Evolutionary conservation across 2,797 vertebrate species (phyloP), one percentile per base, ranked within the genome.

Genomic region (Lindbergichthys nudifrons): DNA sequence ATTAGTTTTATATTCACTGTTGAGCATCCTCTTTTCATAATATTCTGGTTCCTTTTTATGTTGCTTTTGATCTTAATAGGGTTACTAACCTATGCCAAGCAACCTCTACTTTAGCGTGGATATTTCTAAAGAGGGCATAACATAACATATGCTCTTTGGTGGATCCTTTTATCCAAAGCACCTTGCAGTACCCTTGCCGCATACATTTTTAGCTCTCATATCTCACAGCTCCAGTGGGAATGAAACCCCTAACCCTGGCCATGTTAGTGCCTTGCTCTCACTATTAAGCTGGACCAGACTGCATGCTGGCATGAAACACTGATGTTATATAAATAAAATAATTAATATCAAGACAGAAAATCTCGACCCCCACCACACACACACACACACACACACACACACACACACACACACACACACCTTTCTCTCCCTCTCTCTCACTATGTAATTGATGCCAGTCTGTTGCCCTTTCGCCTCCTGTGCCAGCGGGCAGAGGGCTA

Each of bases 371-470:
- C 18, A 9, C 12, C 32, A 11, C 26, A 32, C 10, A 16, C 56
- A 42, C 19, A 69, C 81, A 62, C 60, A 69, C 79, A 60, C 58
- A 71, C 79, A 65, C 19, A 41, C 32, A 18, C 47, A 11, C n/a
- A n/a, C 54, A 42, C 19, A 26, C 47, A 23, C 48, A 26, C 32
- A 52, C 10, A 11, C 53, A 48, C 26, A 75, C 82, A 65, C 57
- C 30, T 19, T 51, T 61, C 48, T 52, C 47, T 67, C 32, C 57
- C 64, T 46, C 59, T 54, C 65, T 78, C 75, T 81, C 74, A 66
- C 82, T 66, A 58, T 85, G 86, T 94, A 93, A 94, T 93, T 93
- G 93, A 94, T 95, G 92, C 86, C 90, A 91, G 88, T 79, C 90
- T 87, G 39, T 66, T 93, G 94, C 88, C 93, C 93, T 93, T 92